Evolutionary conservation across 1,140 invertebrate species (phyloP).

Genomic region (Anoplophora glabripennis): DNA sequence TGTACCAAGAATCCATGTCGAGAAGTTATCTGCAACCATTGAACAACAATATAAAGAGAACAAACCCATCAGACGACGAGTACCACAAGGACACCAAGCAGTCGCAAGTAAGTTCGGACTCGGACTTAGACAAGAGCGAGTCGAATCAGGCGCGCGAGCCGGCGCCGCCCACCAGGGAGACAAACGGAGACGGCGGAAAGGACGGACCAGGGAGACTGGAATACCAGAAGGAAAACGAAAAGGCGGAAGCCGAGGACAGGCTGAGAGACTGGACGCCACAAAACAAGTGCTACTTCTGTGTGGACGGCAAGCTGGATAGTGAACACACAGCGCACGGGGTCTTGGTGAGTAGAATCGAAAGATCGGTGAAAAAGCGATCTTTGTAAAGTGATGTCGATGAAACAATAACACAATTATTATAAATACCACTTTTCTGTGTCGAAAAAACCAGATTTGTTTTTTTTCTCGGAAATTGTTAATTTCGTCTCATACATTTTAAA

Average conservation of each 20-base stretch:
- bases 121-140: slow-evolving; percentile 2
- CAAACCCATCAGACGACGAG: slow-evolving; percentile 39
- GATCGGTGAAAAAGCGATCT: too few species aligned
- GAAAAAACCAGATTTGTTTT: too few species aligned
- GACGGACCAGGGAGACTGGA: slow-evolving; percentile 4
- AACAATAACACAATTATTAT: too few species aligned
- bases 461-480: too few species aligned
- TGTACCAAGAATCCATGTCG: slow-evolving; percentile 79
- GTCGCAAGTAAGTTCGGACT: not conserved
- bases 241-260: slow-evolving; percentile 49
- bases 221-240: slow-evolving; percentile 47
- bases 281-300: slow-evolving; percentile 84
- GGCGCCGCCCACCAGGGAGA: slow-evolving; percentile 27
- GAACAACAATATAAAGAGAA: slow-evolving; percentile 48
- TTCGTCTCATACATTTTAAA: too few species aligned
- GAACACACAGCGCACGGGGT: slow-evolving; percentile 58
- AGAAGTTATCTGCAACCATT: slow-evolving; percentile 55
- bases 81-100: slow-evolving; percentile 26
- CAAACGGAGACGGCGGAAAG: slow-evolving; percentile 31
- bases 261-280: slow-evolving; percentile 78
- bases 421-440: too few species aligned
- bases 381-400: too few species aligned
- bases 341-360: slow-evolving; percentile 51
- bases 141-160: slow-evolving; percentile 42
- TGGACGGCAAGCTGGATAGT: slow-evolving; percentile 70